Conservation (phyloP, 1,140 invertebrate species). For the Helicorthomorpha holstii region DNA sequence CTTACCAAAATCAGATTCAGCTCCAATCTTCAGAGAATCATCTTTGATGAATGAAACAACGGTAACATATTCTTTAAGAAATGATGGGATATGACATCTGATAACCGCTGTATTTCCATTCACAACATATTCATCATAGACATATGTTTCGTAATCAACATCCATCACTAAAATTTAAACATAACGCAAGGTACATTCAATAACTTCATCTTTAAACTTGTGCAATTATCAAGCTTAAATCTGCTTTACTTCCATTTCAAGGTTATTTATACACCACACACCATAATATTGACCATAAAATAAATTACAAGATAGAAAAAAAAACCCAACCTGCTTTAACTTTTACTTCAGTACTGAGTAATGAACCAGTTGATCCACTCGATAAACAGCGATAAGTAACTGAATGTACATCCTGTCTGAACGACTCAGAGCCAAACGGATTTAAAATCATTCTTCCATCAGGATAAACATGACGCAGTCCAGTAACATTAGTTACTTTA, state of each 20-base stretch:
- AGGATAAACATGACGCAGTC: not conserved
- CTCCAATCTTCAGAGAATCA: constrained; percentile 44
- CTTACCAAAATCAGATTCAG: not conserved
- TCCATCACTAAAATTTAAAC: constrained; percentile 1
- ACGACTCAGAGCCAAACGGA: not conserved
- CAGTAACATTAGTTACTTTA: not conserved
- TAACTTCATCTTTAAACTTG: too few relatives aligned
- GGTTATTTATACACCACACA: too few relatives aligned
- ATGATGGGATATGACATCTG: constrained; percentile 58
- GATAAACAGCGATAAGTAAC: not conserved
- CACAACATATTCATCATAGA: constrained; percentile 53
- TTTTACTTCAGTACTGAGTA: not conserved
- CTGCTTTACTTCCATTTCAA: too few relatives aligned
- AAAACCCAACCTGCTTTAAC: not conserved
- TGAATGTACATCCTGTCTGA: not conserved
- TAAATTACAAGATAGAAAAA: too few relatives aligned
- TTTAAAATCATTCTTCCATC: not conserved
- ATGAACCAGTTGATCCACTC: not conserved
- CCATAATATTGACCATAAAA: too few relatives aligned
- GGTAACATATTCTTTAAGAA: constrained; percentile 60
- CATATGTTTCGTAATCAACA: constrained; percentile 13
- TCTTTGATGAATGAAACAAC: constrained; percentile 68
- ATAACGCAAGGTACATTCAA: too few relatives aligned
- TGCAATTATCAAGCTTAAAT: too few relatives aligned
- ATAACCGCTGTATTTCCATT: constrained; percentile 63